phyloP scores from a whole-genome alignment of 2,113 vertebrate species.

The Leptobrachium leishanense region DNA sequence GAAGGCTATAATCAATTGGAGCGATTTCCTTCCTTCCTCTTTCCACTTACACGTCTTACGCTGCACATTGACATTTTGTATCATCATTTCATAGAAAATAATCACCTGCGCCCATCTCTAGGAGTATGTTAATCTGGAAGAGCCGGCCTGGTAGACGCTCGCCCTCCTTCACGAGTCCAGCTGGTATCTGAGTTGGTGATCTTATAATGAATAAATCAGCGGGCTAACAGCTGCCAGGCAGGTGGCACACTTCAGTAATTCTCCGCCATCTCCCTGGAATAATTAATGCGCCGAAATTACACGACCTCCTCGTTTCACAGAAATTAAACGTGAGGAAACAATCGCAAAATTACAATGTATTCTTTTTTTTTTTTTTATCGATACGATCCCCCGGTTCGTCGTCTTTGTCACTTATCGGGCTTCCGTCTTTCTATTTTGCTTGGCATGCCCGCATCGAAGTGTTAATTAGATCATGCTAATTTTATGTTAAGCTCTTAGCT shows the following conservation, averaged over 20 bases:
- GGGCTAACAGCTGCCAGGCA: constrained; percentile 34
- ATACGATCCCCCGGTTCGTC: constrained; percentile 15
- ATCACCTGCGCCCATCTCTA: not conserved
- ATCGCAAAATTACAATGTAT: not conserved
- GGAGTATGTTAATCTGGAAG: constrained; percentile 13
- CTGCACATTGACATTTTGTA: not conserved
- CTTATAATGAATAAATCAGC: constrained; percentile 44
- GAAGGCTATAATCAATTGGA: no score
- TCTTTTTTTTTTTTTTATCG: not conserved
- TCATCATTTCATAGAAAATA: not conserved
- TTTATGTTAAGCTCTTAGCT: constrained; percentile 47
- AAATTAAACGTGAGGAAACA: constrained; percentile 1
- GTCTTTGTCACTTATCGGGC: constrained; percentile 29
- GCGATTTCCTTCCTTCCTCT: no score
- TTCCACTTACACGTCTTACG: no score
- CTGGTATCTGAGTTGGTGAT: constrained; percentile 33
- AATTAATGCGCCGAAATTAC: constrained; percentile 2
- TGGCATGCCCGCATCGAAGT: constrained; percentile 28
- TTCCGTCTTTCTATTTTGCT: constrained; percentile 40
- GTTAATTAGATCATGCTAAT: constrained; percentile 49
- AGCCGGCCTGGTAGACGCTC: constrained; percentile 18
- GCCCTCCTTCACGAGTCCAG: constrained; percentile 36
- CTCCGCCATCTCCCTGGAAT: constrained; percentile 4
- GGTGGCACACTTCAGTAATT: constrained; percentile 18
- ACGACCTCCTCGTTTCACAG: not conserved